These are phyloP conservation scores for Eremophila alpestris DNA, from an alignment of 2,797 vertebrate species.

Conservation along the genomic window DNA sequence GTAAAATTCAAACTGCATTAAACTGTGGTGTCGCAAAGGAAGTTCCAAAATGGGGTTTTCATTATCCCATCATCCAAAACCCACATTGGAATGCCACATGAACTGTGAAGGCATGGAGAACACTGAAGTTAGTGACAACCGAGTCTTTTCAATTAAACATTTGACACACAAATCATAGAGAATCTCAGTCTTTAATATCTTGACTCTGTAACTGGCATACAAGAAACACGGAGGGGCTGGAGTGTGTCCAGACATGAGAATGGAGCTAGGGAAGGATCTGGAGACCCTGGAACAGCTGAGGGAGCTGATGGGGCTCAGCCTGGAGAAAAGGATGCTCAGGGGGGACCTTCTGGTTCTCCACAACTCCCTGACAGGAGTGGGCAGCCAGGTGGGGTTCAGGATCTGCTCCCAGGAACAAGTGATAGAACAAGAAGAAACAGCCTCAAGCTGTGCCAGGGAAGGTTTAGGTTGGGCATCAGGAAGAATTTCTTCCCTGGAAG, in stretches of 20 bases:
- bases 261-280: background rate
- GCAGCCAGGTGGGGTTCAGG: fast-evolving
- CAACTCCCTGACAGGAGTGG: background rate
- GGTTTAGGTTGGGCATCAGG: background rate
- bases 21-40: background rate
- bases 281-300: background rate
- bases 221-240: background rate
- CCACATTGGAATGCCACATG: background rate
- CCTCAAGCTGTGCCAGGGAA: background rate
- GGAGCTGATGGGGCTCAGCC: background rate
- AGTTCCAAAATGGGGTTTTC: background rate
- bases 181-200: background rate
- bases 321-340: background rate
- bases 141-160: background rate
- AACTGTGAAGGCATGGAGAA: background rate
- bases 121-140: background rate
- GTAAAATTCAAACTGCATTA: background rate
- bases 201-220: background rate
- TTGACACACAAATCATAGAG: background rate
- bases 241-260: background rate
- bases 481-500: background rate
- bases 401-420: background rate
- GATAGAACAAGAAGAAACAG: background rate
- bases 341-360: background rate
- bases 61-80: background rate